phyloP scores from a whole-genome alignment of 2,888 invertebrate species.

The Beris chalybata region DNA sequence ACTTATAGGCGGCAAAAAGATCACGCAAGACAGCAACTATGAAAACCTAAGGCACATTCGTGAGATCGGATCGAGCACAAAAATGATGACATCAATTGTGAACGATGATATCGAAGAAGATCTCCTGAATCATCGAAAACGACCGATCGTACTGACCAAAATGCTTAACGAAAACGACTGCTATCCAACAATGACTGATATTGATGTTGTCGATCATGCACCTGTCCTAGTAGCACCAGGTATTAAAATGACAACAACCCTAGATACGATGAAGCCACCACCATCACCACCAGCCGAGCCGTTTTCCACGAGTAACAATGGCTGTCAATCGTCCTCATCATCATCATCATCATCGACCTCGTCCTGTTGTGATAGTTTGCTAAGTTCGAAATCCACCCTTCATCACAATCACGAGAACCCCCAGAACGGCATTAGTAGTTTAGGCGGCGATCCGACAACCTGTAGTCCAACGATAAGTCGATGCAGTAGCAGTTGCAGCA shows the following conservation, averaged over 20 bases:
- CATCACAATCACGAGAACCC: too few species aligned
- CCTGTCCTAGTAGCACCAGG: conserved; percentile 10
- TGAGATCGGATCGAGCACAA: conserved; percentile 55
- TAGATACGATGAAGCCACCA: too few species aligned
- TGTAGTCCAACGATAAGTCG: conserved; percentile 15
- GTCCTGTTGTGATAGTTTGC: background rate
- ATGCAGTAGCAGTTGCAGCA: conserved; percentile 28
- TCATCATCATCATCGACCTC: background rate
- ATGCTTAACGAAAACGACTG: conserved; percentile 32
- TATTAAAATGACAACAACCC: conserved; percentile 18
- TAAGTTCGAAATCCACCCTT: background rate
- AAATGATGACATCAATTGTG: conserved; percentile 49
- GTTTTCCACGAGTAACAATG: too few species aligned
- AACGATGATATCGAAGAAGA: conserved; percentile 39
- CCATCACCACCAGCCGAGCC: too few species aligned
- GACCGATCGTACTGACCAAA: conserved; percentile 31
- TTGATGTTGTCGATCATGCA: conserved; percentile 15
- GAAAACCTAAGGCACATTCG: conserved; percentile 55
- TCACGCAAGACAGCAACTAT: conserved; percentile 53
- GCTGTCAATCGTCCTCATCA: too few species aligned
- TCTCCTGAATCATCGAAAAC: conserved; percentile 34
- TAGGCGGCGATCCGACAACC: background rate
- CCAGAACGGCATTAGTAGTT: too few species aligned
- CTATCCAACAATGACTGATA: conserved; percentile 17
- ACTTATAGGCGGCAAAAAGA: conserved; percentile 39